A percentile compares a stretch with the other conserved stretches of the same genome.
These are phyloP conservation scores for Lasioglossum baleicum DNA, from an alignment of 1,140 invertebrate genomes.

Conservation along the genomic window DNA sequence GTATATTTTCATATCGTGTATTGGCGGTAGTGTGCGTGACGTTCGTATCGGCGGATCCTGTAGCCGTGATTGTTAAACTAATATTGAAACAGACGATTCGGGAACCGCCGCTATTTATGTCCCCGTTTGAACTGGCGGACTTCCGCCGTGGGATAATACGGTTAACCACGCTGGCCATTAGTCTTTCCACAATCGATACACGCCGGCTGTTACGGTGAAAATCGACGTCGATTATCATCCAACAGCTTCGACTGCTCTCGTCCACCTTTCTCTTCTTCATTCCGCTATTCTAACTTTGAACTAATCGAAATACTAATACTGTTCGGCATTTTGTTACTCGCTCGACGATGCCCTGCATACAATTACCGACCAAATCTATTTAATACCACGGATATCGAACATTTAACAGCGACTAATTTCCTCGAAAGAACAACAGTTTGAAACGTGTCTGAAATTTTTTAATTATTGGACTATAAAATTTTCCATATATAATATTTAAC, in stretches of 20 bases:
- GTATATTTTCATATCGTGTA: not conserved
- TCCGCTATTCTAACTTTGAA: slow-evolving; percentile 27
- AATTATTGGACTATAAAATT: too few relatives aligned
- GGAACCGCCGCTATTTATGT: slow-evolving; percentile 59
- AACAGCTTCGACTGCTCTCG: slow-evolving; percentile 29
- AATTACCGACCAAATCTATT: too few relatives aligned
- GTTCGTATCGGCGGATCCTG: slow-evolving; percentile 20
- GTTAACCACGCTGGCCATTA: slow-evolving; percentile 66
- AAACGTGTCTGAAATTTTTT: too few relatives aligned
- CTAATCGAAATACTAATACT: slow-evolving; percentile 4
- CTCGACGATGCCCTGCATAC: not conserved
- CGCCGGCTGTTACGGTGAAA: slow-evolving; percentile 62
- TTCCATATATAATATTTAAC: too few relatives aligned
- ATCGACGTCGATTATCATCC: slow-evolving; percentile 63
- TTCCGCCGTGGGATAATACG: slow-evolving; percentile 66
- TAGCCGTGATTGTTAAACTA: slow-evolving; percentile 56
- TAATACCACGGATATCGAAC: too few relatives aligned
- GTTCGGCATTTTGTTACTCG: not conserved
- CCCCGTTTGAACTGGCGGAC: slow-evolving; percentile 62
- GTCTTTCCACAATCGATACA: slow-evolving; percentile 68
- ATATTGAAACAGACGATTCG: slow-evolving; percentile 62
- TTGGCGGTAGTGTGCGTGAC: not conserved
- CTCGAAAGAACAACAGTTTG: too few relatives aligned
- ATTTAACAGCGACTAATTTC: too few relatives aligned
- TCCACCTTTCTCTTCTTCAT: slow-evolving; percentile 25